These are phyloP conservation scores for Coelogynopora nodosa DNA, from an alignment of 2,888 invertebrate species.

Conservation along the genomic window DNA sequence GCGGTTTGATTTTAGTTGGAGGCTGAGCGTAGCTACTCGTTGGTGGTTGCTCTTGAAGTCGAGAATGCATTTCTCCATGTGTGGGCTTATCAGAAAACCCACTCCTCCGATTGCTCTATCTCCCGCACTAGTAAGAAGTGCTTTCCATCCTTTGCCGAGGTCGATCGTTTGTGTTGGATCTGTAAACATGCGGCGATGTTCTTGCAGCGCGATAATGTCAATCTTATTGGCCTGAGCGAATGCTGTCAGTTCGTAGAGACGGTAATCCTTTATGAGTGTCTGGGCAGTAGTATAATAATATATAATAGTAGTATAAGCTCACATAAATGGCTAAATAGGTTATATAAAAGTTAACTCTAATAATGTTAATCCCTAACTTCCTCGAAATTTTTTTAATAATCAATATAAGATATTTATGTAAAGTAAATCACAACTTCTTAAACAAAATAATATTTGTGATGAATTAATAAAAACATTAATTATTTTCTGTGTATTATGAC, in stretches of 20 bases:
- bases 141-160: constrained; percentile 22
- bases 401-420: too few species aligned
- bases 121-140: constrained; percentile 28
- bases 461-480: too few species aligned
- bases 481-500: too few species aligned
- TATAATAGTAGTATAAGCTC: too few species aligned
- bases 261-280: too few species aligned
- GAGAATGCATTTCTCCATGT: constrained; percentile 31
- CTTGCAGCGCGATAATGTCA: constrained; percentile 31
- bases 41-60: constrained; percentile 31
- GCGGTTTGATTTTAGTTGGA: constrained; percentile 31
- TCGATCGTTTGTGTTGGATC: constrained; percentile 29
- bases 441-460: too few species aligned
- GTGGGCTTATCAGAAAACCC: constrained; percentile 21
- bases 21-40: constrained; percentile 24
- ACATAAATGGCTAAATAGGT: too few species aligned
- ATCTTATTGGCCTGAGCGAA: constrained; percentile 31
- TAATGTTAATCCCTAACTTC: too few species aligned
- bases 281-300: too few species aligned
- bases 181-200: constrained; percentile 31
- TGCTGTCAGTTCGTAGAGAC: constrained; percentile 29
- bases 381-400: too few species aligned
- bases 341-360: too few species aligned
- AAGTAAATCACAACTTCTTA: too few species aligned
- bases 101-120: constrained; percentile 28